Percentiles rank a stretch among this genome's conserved stretches.
Conservation (phyloP, 2,797 vertebrate species). For the Poecilia picta region DNA sequence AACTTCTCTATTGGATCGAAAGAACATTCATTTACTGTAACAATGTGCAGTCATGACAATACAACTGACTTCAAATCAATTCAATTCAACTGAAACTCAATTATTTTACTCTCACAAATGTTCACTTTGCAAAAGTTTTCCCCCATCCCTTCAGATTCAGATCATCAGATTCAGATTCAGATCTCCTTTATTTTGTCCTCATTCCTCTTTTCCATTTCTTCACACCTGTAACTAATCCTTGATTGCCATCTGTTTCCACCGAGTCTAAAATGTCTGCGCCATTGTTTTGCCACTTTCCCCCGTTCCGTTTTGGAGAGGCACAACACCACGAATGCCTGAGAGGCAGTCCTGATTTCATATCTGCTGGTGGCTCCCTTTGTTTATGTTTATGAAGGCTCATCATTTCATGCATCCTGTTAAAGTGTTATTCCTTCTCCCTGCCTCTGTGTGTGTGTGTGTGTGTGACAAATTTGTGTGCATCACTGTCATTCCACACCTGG, state of each 20-base stretch:
- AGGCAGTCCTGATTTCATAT: slow-evolving; percentile 43
- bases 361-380: slow-evolving; percentile 52
- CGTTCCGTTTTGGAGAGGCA: slow-evolving; percentile 15
- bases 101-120: not conserved
- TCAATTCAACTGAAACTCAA: not conserved
- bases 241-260: slow-evolving; percentile 43
- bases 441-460: slow-evolving; percentile 10
- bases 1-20: not conserved
- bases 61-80: not conserved
- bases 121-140: not conserved
- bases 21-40: not conserved
- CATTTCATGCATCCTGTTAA: slow-evolving; percentile 37
- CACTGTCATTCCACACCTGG: slow-evolving; percentile 59
- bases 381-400: slow-evolving; percentile 53
- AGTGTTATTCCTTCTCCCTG: slow-evolving; percentile 6
- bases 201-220: slow-evolving; percentile 31
- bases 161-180: not conserved
- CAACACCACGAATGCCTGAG: not conserved
- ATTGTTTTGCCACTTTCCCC: slow-evolving; percentile 45
- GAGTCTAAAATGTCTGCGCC: slow-evolving; percentile 39
- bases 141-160: not conserved
- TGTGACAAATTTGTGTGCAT: slow-evolving; percentile 9
- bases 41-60: not conserved
- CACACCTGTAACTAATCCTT: slow-evolving; percentile 60
- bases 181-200: slow-evolving; percentile 11